phyloP scores from a whole-genome alignment of 2,797 vertebrate species.

The Bovichtus variegatus region DNA sequence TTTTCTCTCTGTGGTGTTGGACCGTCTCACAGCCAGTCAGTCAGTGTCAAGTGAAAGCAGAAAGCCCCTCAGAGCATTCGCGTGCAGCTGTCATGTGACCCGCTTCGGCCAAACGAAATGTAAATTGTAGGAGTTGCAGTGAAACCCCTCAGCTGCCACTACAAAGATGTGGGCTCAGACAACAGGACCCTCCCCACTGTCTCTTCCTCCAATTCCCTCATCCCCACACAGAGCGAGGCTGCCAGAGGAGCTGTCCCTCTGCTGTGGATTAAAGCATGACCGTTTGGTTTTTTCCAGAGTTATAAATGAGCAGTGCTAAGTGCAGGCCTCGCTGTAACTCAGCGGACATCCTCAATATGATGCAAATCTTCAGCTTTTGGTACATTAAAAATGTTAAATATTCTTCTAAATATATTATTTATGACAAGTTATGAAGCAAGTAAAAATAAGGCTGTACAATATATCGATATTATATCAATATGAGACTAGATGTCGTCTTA shows the following conservation, averaged over 20 bases:
- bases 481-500: too few relatives aligned
- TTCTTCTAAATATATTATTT: not conserved
- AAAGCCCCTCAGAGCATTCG: slow-evolving; percentile 84
- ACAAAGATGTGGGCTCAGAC: slow-evolving; percentile 81
- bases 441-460: too few relatives aligned
- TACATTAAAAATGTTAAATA: not conserved
- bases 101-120: slow-evolving; percentile 83
- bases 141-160: slow-evolving; percentile 85
- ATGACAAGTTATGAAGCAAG: not conserved
- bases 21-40: slow-evolving; percentile 88
- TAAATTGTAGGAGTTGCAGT: slow-evolving; percentile 79
- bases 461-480: too few relatives aligned
- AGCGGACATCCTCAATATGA: slow-evolving; percentile 35
- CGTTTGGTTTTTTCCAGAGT: slow-evolving; percentile 62
- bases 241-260: slow-evolving; percentile 61
- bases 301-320: slow-evolving; percentile 65
- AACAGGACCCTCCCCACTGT: slow-evolving; percentile 59
- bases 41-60: slow-evolving; percentile 88
- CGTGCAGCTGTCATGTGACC: slow-evolving; percentile 90
- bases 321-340: slow-evolving; percentile 35
- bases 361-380: slow-evolving; percentile 18
- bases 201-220: slow-evolving; percentile 48
- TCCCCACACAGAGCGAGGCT: slow-evolving; percentile 53
- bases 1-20: slow-evolving; percentile 86
- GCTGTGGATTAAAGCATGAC: slow-evolving; percentile 72